These are phyloP conservation scores for Corythornis madagascariensis DNA, from an alignment of 2,113 vertebrate species.

Conservation along the genomic window DNA sequence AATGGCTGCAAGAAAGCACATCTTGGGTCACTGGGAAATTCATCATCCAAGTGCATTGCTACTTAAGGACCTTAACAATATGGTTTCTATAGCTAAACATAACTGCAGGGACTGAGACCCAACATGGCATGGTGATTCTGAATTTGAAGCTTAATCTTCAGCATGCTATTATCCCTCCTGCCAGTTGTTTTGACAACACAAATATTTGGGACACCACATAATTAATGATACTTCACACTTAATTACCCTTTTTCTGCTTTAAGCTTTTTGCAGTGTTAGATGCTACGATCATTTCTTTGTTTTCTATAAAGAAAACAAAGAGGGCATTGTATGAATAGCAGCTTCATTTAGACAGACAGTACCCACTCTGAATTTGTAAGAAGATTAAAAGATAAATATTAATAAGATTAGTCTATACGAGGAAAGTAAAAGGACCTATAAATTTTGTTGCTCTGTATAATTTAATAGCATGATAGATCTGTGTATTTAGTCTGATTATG, in stretches of 20 bases:
- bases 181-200: background rate
- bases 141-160: background rate
- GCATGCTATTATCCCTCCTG: background rate
- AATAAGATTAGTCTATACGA: constrained; percentile 22
- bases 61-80: background rate
- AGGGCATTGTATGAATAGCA: background rate
- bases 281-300: background rate
- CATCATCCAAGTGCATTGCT: background rate
- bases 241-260: background rate
- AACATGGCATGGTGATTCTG: background rate
- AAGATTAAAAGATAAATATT: constrained; percentile 43
- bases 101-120: background rate
- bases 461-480: background rate
- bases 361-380: constrained; percentile 6
- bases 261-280: background rate
- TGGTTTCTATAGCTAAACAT: background rate
- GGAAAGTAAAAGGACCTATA: constrained; percentile 10
- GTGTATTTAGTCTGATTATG: constrained; percentile 19
- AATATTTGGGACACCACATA: background rate
- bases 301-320: background rate
- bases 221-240: background rate
- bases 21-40: background rate
- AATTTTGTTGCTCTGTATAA: background rate
- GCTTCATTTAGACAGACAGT: constrained; percentile 15
- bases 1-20: background rate